phyloP scores from a whole-genome alignment of 2,113 vertebrate genomes.

The Scomber japonicus region DNA sequence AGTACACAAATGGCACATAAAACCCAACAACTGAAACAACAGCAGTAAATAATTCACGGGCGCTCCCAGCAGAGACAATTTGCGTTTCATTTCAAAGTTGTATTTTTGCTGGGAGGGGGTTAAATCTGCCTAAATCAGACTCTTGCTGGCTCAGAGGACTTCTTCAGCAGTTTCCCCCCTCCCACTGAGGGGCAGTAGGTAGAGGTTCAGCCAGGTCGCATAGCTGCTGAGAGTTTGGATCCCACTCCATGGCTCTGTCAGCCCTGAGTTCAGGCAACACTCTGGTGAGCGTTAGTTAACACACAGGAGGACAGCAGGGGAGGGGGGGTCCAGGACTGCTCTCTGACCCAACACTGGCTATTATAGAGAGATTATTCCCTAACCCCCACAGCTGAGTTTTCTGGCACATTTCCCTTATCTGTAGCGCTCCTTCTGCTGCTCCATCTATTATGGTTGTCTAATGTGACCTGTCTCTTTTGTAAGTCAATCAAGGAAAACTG shows the following conservation, averaged over 20 bases:
- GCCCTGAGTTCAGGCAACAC: constrained; percentile 64
- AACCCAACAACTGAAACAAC: constrained; percentile 72
- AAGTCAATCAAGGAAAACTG: constrained; percentile 61
- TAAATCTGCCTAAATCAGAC: constrained; percentile 62
- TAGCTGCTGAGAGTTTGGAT: constrained; percentile 67
- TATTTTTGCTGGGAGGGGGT: constrained; percentile 58
- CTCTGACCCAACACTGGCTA: constrained; percentile 81
- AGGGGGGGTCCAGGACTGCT: constrained; percentile 37
- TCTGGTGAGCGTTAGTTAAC: constrained; percentile 86
- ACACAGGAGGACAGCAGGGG: constrained; percentile 72
- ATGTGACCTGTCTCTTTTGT: constrained; percentile 74
- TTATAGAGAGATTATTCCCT: constrained; percentile 84
- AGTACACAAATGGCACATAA: constrained; percentile 72
- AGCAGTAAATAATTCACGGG: constrained; percentile 71
- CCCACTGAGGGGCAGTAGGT: constrained; percentile 52
- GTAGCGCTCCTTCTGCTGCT: constrained; percentile 60
- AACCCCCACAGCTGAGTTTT: constrained; percentile 79
- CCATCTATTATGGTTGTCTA: constrained; percentile 78
- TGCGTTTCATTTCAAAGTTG: constrained; percentile 69
- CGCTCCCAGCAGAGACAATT: constrained; percentile 68
- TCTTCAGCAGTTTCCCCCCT: constrained; percentile 27
- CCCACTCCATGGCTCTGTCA: constrained; percentile 67
- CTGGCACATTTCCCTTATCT: constrained; percentile 79
- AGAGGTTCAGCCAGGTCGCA: constrained; percentile 67
- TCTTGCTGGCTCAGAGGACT: constrained; percentile 46